These are phyloP conservation scores for Sipha maydis DNA, from an alignment of 2,888 invertebrate genomes.

Conservation along the genomic window DNA sequence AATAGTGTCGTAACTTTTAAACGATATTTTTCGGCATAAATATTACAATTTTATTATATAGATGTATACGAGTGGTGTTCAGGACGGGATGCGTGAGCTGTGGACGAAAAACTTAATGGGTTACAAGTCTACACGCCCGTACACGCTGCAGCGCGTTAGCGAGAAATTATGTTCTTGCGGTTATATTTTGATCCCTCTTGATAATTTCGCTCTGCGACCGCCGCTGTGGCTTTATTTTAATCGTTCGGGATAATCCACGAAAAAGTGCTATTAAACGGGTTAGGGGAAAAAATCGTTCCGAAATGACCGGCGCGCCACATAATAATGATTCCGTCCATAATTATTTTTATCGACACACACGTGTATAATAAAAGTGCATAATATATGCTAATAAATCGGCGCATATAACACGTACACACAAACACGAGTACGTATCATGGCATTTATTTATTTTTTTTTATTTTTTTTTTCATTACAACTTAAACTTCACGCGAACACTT, in stretches of 20 bases:
- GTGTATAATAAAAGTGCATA: too few relatives aligned
- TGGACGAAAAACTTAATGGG: slow-evolving; percentile 41
- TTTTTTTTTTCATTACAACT: too few relatives aligned
- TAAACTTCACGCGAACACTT: too few relatives aligned
- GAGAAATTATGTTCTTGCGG: slow-evolving; percentile 50
- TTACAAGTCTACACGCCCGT: background rate
- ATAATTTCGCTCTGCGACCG: slow-evolving; percentile 6
- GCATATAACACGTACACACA: too few relatives aligned
- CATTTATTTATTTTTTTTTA: too few relatives aligned
- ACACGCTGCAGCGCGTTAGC: background rate
- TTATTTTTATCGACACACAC: background rate
- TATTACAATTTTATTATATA: slow-evolving; percentile 38
- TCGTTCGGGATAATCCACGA: slow-evolving; percentile 6
- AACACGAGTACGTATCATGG: too few relatives aligned
- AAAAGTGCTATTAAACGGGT: slow-evolving; percentile 33
- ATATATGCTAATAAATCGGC: too few relatives aligned
- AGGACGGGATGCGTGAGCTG: background rate
- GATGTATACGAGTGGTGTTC: background rate
- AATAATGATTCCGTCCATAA: background rate
- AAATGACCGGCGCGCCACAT: background rate
- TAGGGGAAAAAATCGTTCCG: background rate
- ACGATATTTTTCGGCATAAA: slow-evolving; percentile 51
- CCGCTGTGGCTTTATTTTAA: background rate
- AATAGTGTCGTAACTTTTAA: slow-evolving; percentile 50
- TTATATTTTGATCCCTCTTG: slow-evolving; percentile 43